These are phyloP conservation scores for Arctopsyche grandis DNA, from an alignment of 1,140 invertebrate genomes.

Conservation along the genomic window DNA sequence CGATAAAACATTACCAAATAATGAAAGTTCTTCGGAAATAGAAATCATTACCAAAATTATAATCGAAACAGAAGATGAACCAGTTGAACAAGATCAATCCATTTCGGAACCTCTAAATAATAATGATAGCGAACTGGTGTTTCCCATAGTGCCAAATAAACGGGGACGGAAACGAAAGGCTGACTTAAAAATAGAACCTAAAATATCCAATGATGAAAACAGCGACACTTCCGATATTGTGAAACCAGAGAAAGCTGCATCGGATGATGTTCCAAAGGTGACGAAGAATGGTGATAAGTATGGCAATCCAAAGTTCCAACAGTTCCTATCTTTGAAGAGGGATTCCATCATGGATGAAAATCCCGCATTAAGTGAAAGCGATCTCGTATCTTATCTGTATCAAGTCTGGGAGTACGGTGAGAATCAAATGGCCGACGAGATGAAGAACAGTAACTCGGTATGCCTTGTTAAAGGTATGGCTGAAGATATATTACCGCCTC, in stretches of 20 bases:
- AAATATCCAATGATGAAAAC: background rate
- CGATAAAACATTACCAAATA: background rate
- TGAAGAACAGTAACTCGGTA: slow-evolving; percentile 52
- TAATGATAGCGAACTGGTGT: background rate
- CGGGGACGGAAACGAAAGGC: slow-evolving; percentile 27
- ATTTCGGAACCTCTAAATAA: background rate
- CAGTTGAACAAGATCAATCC: too few species aligned
- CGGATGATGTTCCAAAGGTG: background rate
- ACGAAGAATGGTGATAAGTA: slow-evolving; percentile 36
- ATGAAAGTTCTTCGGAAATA: background rate
- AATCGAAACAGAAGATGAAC: background rate
- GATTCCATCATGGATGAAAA: slow-evolving; percentile 65
- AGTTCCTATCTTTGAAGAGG: slow-evolving; percentile 66
- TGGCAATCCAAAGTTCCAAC: slow-evolving; percentile 64
- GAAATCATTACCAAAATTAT: background rate
- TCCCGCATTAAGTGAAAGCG: slow-evolving; percentile 64
- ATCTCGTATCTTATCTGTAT: slow-evolving; percentile 65
- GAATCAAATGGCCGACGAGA: slow-evolving; percentile 56
- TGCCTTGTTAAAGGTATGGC: slow-evolving; percentile 47
- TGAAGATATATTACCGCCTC: slow-evolving; percentile 42
- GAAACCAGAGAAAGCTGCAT: background rate
- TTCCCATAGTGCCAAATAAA: background rate
- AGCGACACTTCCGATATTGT: background rate
- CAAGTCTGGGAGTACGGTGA: slow-evolving; percentile 68
- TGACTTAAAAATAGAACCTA: background rate